Evolutionary conservation across 2,888 invertebrate species (phyloP), one percentile per base, ranked within the genome.

Genomic region (Philopedon plagiatum): DNA sequence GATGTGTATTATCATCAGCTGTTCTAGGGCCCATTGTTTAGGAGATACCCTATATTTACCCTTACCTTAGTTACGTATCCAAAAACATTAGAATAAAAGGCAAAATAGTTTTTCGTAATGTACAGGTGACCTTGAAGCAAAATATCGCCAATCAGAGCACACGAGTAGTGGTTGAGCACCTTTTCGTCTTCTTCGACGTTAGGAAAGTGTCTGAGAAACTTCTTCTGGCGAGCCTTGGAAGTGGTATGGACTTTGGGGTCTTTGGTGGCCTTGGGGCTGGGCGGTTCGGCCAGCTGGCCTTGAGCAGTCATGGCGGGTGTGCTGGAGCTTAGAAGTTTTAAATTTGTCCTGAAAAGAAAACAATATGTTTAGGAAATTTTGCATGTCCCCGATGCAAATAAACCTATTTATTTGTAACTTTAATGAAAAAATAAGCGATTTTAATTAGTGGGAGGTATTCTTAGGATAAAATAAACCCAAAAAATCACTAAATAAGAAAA

Each of bases 81-180:
- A 85, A 97, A 96, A 71, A 98, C 96, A 86, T 97, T 97, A 76
- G 97, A 97, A 86, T 97, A 96, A 88, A 97, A 97, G 79, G 96
- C 97, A 87, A 97, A 96, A 87, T 96, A 96, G 85, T 96, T 95
- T 83, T 94, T 93, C 75, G 97, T 96, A 83, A 97, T 95, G 87
- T 97, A 97, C 79, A 98, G 90, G 84, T 95, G 94, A 65, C 97
- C 97, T 88, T 97, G 97, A 21, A 97, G 90, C 62, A 97, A 87
- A 79, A 97, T 95, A 85, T 97, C 97, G 75, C 95, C 94, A 74
- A 96, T 94, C 80, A 96, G 90, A 73, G 97, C 97, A 86, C 97
- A 97, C 54, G 96, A 95, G 88, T 94, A 97, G 89, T 95, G 94
- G 86, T 95, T 95, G 80, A 96, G 90, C 78, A 96, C 93, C 81